Conservation (phyloP, 2,113 vertebrate species). For the Pogona vitticeps region DNA sequence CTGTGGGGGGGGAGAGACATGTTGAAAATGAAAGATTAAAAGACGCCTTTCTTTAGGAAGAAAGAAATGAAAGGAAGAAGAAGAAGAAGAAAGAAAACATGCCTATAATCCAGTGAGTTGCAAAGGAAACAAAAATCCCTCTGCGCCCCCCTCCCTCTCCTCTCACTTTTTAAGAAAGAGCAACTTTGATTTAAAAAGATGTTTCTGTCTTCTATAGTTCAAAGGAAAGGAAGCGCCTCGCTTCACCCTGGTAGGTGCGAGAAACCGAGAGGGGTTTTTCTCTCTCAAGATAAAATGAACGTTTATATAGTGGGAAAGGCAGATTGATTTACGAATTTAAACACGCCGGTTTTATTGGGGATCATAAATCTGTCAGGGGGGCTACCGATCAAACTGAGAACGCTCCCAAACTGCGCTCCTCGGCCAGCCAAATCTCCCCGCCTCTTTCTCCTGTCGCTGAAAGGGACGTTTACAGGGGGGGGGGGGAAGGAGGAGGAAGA, state of each 20-base stretch:
- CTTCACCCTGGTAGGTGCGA: conserved; percentile 54
- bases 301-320: conserved; percentile 78
- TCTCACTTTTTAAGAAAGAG: not conserved
- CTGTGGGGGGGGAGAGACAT: too few species aligned
- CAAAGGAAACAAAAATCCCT: conserved; percentile 27
- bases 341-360: conserved; percentile 84
- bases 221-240: conserved; percentile 71
- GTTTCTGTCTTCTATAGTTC: conserved; percentile 53
- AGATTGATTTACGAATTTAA: conserved; percentile 90
- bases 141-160: not conserved
- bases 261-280: conserved; percentile 64
- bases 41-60: not conserved
- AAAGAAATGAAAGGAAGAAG: not conserved
- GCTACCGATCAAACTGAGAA: conserved; percentile 70
- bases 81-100: not conserved
- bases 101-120: conserved; percentile 20
- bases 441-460: conserved; percentile 2
- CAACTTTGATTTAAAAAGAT: conserved; percentile 58
- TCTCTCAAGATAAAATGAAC: conserved; percentile 76
- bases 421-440: conserved; percentile 26
- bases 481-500: not conserved
- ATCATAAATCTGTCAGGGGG: conserved; percentile 91
- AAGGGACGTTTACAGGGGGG: conserved; percentile 35
- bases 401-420: conserved; percentile 66
- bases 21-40: not conserved